A percentile compares a stretch with the other conserved stretches of the same genome.
These are phyloP conservation scores for Drosophila micromelanica DNA, from an alignment of 1,140 invertebrate genomes.

Conservation along the genomic window DNA sequence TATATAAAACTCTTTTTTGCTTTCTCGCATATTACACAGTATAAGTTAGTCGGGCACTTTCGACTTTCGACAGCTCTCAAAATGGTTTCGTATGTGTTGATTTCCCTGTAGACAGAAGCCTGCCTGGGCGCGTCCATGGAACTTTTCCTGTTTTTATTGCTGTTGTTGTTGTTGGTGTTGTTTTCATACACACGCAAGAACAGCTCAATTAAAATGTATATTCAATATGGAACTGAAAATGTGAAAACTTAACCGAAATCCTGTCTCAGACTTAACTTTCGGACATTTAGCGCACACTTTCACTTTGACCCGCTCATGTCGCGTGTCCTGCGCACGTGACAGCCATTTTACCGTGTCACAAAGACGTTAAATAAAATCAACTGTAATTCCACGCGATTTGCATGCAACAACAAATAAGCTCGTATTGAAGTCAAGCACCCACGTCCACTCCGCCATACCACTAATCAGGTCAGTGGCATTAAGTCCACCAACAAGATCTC, in stretches of 20 bases:
- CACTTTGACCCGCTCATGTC: slow-evolving; percentile 1
- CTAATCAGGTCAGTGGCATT: slow-evolving; percentile 38
- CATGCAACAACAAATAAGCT: slow-evolving; percentile 55
- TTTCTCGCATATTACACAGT: background rate
- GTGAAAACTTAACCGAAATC: slow-evolving; percentile 2
- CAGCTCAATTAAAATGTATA: slow-evolving; percentile 15
- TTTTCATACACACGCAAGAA: background rate
- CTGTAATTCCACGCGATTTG: slow-evolving; percentile 52
- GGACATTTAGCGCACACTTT: background rate
- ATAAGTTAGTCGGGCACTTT: background rate
- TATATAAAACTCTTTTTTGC: too few relatives aligned
- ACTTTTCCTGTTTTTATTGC: background rate
- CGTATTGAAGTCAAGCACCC: slow-evolving; percentile 32
- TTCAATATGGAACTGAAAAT: slow-evolving; percentile 7
- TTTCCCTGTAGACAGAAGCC: slow-evolving; percentile 13
- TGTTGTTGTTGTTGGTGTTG: background rate
- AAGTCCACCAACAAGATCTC: slow-evolving; percentile 17
- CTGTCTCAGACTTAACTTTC: background rate
- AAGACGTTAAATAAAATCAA: slow-evolving; percentile 47
- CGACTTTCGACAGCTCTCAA: background rate
- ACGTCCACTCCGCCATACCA: slow-evolving; percentile 10
- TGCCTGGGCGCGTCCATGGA: slow-evolving; percentile 5
- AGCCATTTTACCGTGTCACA: slow-evolving; percentile 38
- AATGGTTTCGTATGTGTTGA: slow-evolving; percentile 6
- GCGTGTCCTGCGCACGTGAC: slow-evolving; percentile 62